Base-by-base conservation (phyloP, 2,888 invertebrate genomes). In the Therioaphis trifolii region DNA sequence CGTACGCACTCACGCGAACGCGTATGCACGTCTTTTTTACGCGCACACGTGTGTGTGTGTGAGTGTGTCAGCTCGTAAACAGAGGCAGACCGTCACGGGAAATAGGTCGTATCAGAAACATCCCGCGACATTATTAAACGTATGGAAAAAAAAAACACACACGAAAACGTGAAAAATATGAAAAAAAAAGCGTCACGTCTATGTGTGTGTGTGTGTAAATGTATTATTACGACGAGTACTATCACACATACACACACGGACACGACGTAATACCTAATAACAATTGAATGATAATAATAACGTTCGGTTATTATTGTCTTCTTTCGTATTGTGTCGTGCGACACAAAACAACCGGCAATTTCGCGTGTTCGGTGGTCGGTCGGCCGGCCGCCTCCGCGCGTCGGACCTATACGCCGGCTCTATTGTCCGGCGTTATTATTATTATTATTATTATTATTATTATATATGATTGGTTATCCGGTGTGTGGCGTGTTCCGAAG, bases 321-420 rank as follows among this genome's bases (percentile, higher is more conserved):
- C 1, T 7, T 49, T 68, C 78, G n/a, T n/a, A 69, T 79, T 79
- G 78, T 69, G 78, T 69, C 40, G 78, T 58, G 74, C 40, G 78
- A 82, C 63, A 72, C 61, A 82, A 74, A 71, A 80, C 71, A 82
- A 82, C 82, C 82, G 82, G 43, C 82, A 74, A 66, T 82, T 74
- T 74, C 72, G 82, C 82, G 72, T 82, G 82, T 66, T 63, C 66
- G 78, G 40, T 18, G 4, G 43, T 9, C 52, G 27, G n/a, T n/a
- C n/a, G 35, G 46, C 11, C 27, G 46, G 29, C 24, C 27, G 27
- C 12, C 43, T 24, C 9, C 4, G 49, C 15, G 46, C 9, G 29
- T 35, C 49, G 52, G n/a, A 29, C 68, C 35, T 68, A 52, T 27
- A 55, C 55, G 55, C 27, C 66, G 24, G 18, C 52, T 52, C 66